Conservation (phyloP, 2,888 invertebrate genomes). For the Galerucella pusilla region DNA sequence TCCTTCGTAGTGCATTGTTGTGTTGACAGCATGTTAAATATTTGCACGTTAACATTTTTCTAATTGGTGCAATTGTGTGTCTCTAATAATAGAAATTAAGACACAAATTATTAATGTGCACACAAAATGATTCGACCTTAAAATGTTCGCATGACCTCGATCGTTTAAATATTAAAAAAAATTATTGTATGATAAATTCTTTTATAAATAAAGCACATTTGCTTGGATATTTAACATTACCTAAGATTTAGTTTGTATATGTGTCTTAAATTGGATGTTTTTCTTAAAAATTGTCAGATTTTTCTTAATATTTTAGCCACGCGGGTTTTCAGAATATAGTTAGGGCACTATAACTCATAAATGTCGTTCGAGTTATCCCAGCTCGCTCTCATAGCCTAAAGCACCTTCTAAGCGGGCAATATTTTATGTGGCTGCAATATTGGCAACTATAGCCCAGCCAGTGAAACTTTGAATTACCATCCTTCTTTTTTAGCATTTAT, state of each 20-base stretch:
- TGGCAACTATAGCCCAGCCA: too few relatives aligned
- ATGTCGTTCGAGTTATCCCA: too few relatives aligned
- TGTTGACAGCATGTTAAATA: not conserved
- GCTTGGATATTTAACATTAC: not conserved
- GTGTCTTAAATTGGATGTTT: too few relatives aligned
- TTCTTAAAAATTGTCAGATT: too few relatives aligned
- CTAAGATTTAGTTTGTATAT: not conserved
- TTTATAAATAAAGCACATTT: not conserved
- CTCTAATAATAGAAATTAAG: conserved; percentile 2
- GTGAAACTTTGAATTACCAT: too few relatives aligned
- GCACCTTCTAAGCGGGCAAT: too few relatives aligned
- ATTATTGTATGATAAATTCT: not conserved
- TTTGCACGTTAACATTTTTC: not conserved
- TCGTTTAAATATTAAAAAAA: not conserved
- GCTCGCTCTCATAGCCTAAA: too few relatives aligned
- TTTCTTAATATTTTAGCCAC: not conserved
- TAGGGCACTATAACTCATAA: too few relatives aligned
- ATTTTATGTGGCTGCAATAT: too few relatives aligned
- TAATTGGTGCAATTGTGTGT: not conserved
- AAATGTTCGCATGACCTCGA: not conserved
- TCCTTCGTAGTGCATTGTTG: not conserved
- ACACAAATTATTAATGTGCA: not conserved
- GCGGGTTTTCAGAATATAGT: too few relatives aligned
- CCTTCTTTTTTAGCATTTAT: too few relatives aligned
- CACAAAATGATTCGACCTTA: not conserved